Conservation (phyloP, 92 coral and sea anemone genomes). For the Micromussa lordhowensis region DNA sequence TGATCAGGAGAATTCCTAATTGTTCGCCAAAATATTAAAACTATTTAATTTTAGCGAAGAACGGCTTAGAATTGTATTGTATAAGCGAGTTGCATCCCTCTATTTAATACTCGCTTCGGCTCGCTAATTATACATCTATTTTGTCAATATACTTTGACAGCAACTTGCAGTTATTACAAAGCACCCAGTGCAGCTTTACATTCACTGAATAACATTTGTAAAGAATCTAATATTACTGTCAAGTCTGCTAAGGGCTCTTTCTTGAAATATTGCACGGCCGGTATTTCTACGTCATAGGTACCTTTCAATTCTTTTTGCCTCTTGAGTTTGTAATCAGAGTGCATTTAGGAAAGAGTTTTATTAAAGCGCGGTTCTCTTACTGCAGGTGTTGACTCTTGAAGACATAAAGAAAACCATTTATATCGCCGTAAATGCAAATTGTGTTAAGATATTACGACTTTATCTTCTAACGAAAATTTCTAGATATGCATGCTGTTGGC, state of each 20-base stretch:
- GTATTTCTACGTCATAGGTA: neutral
- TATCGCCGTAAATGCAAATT: constrained; percentile 10
- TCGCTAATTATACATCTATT: constrained; percentile 3
- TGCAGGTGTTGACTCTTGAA: neutral
- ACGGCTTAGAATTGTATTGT: neutral
- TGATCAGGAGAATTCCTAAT: neutral
- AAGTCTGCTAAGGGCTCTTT: neutral
- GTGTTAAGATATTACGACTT: neutral
- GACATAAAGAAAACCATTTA: neutral
- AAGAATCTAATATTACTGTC: neutral
- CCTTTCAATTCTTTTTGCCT: neutral
- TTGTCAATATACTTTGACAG: neutral
- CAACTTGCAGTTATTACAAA: neutral
- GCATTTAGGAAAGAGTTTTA: constrained; percentile 1
- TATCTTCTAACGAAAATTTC: no score
- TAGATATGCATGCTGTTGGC: neutral
- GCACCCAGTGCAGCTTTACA: neutral
- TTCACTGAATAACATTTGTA: neutral
- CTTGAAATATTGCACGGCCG: neutral
- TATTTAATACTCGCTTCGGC: neutral
- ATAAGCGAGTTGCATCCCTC: neutral
- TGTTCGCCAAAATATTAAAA: neutral
- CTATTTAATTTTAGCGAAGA: neutral
- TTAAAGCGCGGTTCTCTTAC: neutral
- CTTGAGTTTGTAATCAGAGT: neutral